Conservation (phyloP, 2,888 invertebrate species). For the Spatulosminthurus flaviceps region DNA sequence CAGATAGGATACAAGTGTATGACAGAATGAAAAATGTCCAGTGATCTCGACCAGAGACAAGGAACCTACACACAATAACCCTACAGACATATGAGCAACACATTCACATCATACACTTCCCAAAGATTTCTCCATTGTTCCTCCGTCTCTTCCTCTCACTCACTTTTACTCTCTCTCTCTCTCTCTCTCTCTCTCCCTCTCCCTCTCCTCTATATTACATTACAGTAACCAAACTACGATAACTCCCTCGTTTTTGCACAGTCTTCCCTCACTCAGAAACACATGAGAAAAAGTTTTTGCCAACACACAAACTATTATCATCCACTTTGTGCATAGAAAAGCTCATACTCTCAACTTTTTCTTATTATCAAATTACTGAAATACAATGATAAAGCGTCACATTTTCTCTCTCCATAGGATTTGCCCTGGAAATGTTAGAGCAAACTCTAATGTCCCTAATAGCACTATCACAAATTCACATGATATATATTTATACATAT, state of each 20-base stretch:
- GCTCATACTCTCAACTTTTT: constrained; percentile 30
- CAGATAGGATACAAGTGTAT: constrained; percentile 46
- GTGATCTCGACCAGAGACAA: constrained; percentile 42
- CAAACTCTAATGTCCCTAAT: too few relatives aligned
- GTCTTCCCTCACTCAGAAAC: too few relatives aligned
- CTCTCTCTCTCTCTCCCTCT: neutral
- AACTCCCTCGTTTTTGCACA: neutral
- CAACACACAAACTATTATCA: constrained; percentile 15
- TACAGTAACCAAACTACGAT: too few relatives aligned
- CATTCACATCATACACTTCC: neutral
- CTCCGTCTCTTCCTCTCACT: neutral
- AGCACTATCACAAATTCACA: constrained; percentile 11
- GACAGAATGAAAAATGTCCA: constrained; percentile 47
- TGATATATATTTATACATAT: neutral
- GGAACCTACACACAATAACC: constrained; percentile 6
- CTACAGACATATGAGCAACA: constrained; percentile 12
- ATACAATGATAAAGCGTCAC: constrained; percentile 13
- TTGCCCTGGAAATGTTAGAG: neutral
- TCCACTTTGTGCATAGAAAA: constrained; percentile 26
- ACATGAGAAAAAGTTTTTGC: constrained; percentile 21
- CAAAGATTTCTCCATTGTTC: neutral
- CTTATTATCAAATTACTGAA: constrained; percentile 26
- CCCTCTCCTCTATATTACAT: neutral
- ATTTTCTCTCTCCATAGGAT: neutral
- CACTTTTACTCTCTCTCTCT: neutral